These are phyloP conservation scores for Graphium colonna DNA, from an alignment of 2,888 invertebrate species.

Conservation along the genomic window DNA sequence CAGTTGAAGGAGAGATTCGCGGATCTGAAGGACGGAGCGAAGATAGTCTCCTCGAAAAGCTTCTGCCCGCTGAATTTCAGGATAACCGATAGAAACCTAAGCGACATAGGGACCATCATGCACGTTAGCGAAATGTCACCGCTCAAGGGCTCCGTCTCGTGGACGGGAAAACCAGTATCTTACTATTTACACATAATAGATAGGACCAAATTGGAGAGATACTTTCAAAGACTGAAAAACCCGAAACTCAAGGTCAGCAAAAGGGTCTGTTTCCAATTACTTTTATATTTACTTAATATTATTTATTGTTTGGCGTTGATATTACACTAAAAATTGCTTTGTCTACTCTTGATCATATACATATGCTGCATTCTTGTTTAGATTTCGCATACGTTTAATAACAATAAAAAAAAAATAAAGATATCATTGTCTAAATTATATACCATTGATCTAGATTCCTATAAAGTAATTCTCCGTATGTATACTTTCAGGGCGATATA, in stretches of 20 bases:
- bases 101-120: conserved; percentile 99
- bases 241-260: conserved; percentile 86
- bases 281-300: conserved; percentile 36
- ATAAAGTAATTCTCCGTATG: conserved; percentile 19
- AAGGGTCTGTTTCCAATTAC: conserved; percentile 76
- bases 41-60: conserved; percentile 98
- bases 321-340: conserved; percentile 3
- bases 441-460: background rate
- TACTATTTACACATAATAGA: conserved; percentile 99
- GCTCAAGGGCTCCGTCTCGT: conserved; percentile 96
- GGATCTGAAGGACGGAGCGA: conserved; percentile 95
- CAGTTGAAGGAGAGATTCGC: conserved; percentile 97
- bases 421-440: too few relatives aligned
- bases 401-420: too few relatives aligned
- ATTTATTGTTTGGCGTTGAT: conserved; percentile 23
- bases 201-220: conserved; percentile 96
- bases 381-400: too few relatives aligned
- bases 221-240: conserved; percentile 96
- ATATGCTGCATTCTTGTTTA: too few relatives aligned
- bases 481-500: background rate
- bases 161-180: conserved; percentile 99
- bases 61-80: conserved; percentile 99
- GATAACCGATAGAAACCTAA: conserved; percentile 97
- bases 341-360: conserved; percentile 23
- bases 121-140: conserved; percentile 98